These are phyloP conservation scores for Criorhina ranunculi DNA, from an alignment of 2,888 invertebrate species.

Conservation along the genomic window DNA sequence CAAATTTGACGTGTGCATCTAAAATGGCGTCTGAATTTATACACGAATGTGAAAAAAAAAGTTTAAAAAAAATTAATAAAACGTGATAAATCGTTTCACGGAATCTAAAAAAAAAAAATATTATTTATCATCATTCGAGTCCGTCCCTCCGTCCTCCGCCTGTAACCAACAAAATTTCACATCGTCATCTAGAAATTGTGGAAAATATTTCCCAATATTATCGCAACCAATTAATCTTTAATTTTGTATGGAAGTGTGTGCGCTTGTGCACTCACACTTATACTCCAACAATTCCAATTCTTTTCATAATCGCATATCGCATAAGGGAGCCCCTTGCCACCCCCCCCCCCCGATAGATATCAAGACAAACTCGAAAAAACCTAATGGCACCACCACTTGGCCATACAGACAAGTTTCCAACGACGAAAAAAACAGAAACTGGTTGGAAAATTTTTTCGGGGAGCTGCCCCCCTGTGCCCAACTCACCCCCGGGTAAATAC, in stretches of 20 bases:
- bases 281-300: conserved; percentile 36
- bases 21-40: neutral
- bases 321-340: neutral
- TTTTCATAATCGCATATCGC: conserved; percentile 49
- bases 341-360: neutral
- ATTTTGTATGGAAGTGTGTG: conserved; percentile 13
- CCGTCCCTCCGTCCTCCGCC: neutral
- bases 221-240: conserved; percentile 64
- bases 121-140: conserved; percentile 25
- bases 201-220: conserved; percentile 64
- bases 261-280: conserved; percentile 38
- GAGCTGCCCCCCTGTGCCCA: conserved; percentile 27
- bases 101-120: conserved; percentile 27
- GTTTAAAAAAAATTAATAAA: conserved; percentile 5
- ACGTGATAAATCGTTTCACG: conserved; percentile 26
- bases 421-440: conserved; percentile 37
- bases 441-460: conserved; percentile 53
- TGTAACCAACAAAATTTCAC: conserved; percentile 16
- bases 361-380: conserved; percentile 49
- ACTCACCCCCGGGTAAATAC: conserved; percentile 40
- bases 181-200: conserved; percentile 31
- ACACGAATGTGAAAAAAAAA: neutral
- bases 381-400: conserved; percentile 42
- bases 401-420: conserved; percentile 34
- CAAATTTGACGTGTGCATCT: conserved; percentile 3